Evolutionary conservation across 2,113 vertebrate species (phyloP).

Genomic region (Pelodiscus sinensis): DNA sequence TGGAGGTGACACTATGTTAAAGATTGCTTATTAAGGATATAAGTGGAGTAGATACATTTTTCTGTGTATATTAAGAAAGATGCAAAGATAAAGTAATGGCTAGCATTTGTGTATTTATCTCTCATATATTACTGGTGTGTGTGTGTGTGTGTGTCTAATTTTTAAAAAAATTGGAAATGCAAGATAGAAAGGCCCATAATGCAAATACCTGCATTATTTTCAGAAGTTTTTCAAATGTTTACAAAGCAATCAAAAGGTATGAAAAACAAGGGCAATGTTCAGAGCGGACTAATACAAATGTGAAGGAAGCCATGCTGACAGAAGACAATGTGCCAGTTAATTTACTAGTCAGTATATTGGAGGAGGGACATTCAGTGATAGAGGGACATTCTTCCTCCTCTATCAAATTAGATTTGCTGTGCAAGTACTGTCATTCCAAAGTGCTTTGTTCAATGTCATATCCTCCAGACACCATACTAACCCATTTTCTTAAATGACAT

Average conservation of each 20-base stretch:
- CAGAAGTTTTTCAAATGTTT: background rate
- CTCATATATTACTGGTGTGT: background rate
- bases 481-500: background rate
- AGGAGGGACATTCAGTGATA: background rate
- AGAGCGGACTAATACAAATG: slow-evolving; percentile 1
- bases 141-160: no score
- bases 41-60: background rate
- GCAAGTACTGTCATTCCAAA: background rate
- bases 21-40: background rate
- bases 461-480: background rate
- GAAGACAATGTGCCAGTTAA: background rate
- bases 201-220: background rate
- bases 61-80: background rate
- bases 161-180: background rate
- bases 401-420: background rate
- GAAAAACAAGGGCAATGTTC: background rate
- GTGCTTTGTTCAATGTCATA: background rate
- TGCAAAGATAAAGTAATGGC: background rate
- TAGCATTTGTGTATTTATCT: background rate
- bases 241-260: background rate
- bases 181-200: background rate
- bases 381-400: background rate
- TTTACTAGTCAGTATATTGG: background rate
- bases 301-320: background rate
- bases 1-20: background rate